Evolutionary conservation across 2,888 invertebrate species (phyloP), one percentile per base, ranked within the genome.

Genomic region (Hoplodrina blanda): DNA sequence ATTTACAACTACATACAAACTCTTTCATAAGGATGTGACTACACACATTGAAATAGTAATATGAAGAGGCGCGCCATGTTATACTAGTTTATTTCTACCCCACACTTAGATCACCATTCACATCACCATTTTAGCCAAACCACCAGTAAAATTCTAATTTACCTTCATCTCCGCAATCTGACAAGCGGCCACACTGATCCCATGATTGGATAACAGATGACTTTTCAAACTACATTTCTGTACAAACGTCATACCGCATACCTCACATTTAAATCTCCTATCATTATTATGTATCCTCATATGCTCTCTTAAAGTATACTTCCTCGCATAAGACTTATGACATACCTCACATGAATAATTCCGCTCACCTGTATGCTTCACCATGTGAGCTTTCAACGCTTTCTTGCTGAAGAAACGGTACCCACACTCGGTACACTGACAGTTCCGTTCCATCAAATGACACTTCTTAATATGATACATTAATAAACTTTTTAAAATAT

Each of bases 321-420:
- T 84, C 41, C 84, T 83, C 0, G 84, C 84, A 20, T 84, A 84
- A 0, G 85, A 76, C 53, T 84, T 96, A 2, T 91, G 88, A 41
- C 95, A 95, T 0, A 96, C 85, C 5, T 90, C 91, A 72, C 95
- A 95, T 0, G 88, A 81, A 46, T 92, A 96, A 19, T 91, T 94
- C 2, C 91, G 84, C 37, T 95, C 95, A 0, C 85, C 84, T 0
- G 83, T 85, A 56, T 84, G 84, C 17, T 84, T 84, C 0, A 84
- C 83, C 84, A 84, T 84, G 53, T 84, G 84, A 0, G 84, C 95
- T 64, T 96, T 96, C 0, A 96, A 87, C 1, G 95, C 95, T 75
- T 96, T 96, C n/a, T 95, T 95, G 66, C 95, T 96, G 77, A 96
- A 96, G 66, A 96, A 96, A 60, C 93, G 88, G 55, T 92, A 94